Evolutionary conservation across 2,888 invertebrate species (phyloP).

Genomic region (Serrognathus titanus): DNA sequence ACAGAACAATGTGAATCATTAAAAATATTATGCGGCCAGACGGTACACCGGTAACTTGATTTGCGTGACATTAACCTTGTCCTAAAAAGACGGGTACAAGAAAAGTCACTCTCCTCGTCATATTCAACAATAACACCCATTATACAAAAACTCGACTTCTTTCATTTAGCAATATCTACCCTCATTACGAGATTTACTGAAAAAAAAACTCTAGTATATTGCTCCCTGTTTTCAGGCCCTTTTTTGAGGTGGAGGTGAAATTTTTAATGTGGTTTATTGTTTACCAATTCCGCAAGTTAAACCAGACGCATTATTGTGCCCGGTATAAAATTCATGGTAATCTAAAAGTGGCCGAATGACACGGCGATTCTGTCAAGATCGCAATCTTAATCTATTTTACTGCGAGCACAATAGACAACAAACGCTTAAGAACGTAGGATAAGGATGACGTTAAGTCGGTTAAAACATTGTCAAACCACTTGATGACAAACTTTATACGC

Average conservation of each 20-base stretch:
- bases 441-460: slow-evolving; percentile 4
- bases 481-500: slow-evolving; percentile 1
- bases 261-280: no score
- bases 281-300: no score
- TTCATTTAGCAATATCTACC: no score
- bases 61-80: neutral
- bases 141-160: no score
- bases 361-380: slow-evolving; percentile 6
- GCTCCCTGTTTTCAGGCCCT: no score
- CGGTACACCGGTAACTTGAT: neutral
- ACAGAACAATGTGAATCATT: slow-evolving; percentile 15
- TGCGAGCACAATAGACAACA: slow-evolving; percentile 7
- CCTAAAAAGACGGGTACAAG: no score
- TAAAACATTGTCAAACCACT: slow-evolving; percentile 6
- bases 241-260: no score
- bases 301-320: no score
- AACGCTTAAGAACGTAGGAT: slow-evolving; percentile 5
- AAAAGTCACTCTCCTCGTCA: no score
- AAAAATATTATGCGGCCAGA: slow-evolving; percentile 12
- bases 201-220: no score
- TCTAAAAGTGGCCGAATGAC: slow-evolving; percentile 9
- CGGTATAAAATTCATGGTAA: slow-evolving; percentile 1
- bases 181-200: no score
- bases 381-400: slow-evolving; percentile 10
- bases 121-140: no score